Evolutionary conservation across 92 coral and sea anemone genomes (phyloP).

Genomic region (Bergia puertoricense): DNA sequence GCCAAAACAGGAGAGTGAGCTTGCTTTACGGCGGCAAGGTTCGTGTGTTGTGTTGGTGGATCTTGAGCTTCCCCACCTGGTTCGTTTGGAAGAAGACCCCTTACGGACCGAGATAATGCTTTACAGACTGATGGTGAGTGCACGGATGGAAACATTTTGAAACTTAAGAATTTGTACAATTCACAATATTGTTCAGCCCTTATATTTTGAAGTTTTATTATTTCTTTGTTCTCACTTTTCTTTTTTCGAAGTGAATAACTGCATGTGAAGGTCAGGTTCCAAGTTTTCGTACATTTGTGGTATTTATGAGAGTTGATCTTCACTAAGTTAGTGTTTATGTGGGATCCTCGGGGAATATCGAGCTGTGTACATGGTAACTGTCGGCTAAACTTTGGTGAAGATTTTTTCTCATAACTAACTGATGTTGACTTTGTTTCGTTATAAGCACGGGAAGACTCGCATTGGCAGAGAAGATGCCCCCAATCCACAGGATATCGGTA

Average conservation of each 20-base stretch:
- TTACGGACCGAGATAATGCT: conserved; percentile 93
- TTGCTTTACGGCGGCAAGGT: conserved; percentile 89
- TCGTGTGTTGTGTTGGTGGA: conserved; percentile 91
- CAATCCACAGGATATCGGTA: conserved; percentile 87
- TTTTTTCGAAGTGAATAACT: too few species aligned
- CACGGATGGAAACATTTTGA: neutral
- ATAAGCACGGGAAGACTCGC: conserved; percentile 85
- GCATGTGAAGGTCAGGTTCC: too few species aligned
- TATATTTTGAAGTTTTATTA: neutral
- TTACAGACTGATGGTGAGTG: conserved; percentile 83
- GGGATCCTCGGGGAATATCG: too few species aligned
- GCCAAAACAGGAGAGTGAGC: conserved; percentile 80
- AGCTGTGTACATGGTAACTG: neutral
- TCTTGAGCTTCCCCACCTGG: conserved; percentile 94
- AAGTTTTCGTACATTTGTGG: too few species aligned
- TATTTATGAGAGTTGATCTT: too few species aligned
- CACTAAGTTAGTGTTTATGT: too few species aligned
- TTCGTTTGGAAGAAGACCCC: conserved; percentile 94
- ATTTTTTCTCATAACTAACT: neutral
- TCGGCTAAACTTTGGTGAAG: too few species aligned
- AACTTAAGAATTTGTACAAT: neutral
- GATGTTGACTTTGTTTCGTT: neutral
- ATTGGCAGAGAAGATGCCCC: conserved; percentile 90
- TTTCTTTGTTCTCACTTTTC: neutral
- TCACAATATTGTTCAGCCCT: neutral